phyloP scores from a whole-genome alignment of 2,113 vertebrate genomes.

The Protomyctophum bolini region DNA sequence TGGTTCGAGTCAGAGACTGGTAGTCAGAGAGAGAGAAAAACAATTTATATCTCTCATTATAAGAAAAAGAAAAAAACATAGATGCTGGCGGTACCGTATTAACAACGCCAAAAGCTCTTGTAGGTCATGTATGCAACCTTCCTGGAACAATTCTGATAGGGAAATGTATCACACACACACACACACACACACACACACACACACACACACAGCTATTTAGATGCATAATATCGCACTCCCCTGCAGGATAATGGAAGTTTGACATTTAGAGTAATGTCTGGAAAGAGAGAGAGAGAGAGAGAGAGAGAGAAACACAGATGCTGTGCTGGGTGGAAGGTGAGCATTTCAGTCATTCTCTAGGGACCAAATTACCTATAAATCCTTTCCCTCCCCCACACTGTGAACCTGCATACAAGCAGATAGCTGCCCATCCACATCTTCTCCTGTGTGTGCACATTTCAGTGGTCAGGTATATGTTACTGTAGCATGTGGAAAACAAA shows the following conservation, averaged over 20 bases:
- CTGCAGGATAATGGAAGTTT: conserved; percentile 41
- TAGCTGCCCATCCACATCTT: conserved; percentile 6
- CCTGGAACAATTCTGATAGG: neutral
- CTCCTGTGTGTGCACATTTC: neutral
- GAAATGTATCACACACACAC: neutral
- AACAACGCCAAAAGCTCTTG: neutral
- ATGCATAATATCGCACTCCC: conserved; percentile 9
- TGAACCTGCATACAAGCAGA: neutral
- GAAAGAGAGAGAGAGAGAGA: conserved; percentile 18
- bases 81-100: too few species aligned
- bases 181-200: conserved; percentile 16
- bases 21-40: conserved; percentile 12
- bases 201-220: neutral
- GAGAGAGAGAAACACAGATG: neutral
- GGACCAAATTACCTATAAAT: conserved; percentile 27
- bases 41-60: too few species aligned
- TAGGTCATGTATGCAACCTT: neutral
- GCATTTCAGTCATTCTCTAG: conserved; percentile 17
- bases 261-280: conserved; percentile 52
- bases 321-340: conserved; percentile 3
- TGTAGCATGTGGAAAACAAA: too few species aligned
- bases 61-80: too few species aligned
- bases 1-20: conserved; percentile 13
- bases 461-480: neutral
- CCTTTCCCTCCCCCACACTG: conserved; percentile 31